Evolutionary conservation across 2,888 invertebrate genomes (phyloP), one percentile per base, ranked within the genome.

Genomic region (Apomyelois bistriatella): DNA sequence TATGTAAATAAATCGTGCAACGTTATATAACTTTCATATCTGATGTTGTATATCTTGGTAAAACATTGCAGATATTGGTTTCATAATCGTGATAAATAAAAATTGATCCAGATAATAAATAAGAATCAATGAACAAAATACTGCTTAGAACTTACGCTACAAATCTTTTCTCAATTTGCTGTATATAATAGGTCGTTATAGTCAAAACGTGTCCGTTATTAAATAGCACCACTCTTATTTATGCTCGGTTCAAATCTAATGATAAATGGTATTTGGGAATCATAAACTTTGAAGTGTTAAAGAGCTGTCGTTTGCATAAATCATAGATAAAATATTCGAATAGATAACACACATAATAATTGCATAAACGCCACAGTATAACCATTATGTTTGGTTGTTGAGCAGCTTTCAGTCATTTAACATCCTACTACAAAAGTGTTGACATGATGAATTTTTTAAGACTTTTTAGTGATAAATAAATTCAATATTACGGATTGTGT

Each of bases 241-340:
- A 52, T 52, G 43, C 43, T 35, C 13, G n/a, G 10, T 35, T 36
- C 43, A 12, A 49, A 22, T 35, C 17, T 36, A 43, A 52, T 52
- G 52, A 52, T 43, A 43, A 52, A 50, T 50, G 1, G 49, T 40
- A 40, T 50, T 40, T 15, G 40, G 30, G 40, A 40, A 50, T 30
- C 40, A 50, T 50, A 50, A 40, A 50, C 40, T 50, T 40, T 50
- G 40, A 50, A 40, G 49, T 50, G 49, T 40, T 46, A 40, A 50
- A 50, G 40, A 30, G 49, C 28, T 40, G 22, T 40, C 13, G 30
- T 30, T 49, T 40, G 49, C 32, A 35, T 46, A 32, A 46, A 35
- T 10, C n/a, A 32, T 1, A 32, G 46, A 46, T 46, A 32, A 46
- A 15, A 32, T 41, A 32, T 9, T 46, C 4, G 6, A 32, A 32